These are phyloP conservation scores for Cyprinodon brontotheroides DNA, from an alignment of 2,113 vertebrate species.

Conservation along the genomic window DNA sequence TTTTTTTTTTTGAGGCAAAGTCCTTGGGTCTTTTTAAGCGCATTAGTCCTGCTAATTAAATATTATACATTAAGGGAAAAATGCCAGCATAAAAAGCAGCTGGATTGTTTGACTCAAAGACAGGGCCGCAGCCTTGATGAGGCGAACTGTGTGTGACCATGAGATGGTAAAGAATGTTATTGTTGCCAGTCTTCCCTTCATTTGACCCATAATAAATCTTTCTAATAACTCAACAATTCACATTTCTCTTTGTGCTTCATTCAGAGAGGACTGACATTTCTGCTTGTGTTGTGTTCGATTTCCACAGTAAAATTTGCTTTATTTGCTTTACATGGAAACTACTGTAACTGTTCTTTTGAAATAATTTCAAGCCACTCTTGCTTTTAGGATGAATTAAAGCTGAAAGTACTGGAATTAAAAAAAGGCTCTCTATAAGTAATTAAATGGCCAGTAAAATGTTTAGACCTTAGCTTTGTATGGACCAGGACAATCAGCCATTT, in stretches of 20 bases:
- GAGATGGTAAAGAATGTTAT: slow-evolving; percentile 64
- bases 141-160: slow-evolving; percentile 51
- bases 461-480: too few relatives aligned
- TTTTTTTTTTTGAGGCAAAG: slow-evolving; percentile 66
- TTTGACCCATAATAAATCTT: slow-evolving; percentile 53
- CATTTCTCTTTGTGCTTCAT: slow-evolving; percentile 40
- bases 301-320: slow-evolving; percentile 6
- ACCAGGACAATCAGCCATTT: too few relatives aligned
- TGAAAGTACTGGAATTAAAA: neutral
- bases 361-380: neutral
- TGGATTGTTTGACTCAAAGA: slow-evolving; percentile 73
- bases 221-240: slow-evolving; percentile 48
- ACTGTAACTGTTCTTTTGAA: neutral
- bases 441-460: too few relatives aligned
- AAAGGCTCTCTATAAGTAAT: neutral
- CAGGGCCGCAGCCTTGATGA: slow-evolving; percentile 70
- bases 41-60: slow-evolving; percentile 77
- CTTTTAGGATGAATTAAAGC: neutral
- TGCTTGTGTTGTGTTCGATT: slow-evolving; percentile 4
- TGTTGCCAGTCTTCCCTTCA: slow-evolving; percentile 54
- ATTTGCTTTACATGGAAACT: slow-evolving; percentile 1
- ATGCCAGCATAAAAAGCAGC: slow-evolving; percentile 67
- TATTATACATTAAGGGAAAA: slow-evolving; percentile 72
- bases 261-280: slow-evolving; percentile 21
- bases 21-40: slow-evolving; percentile 76